Percentiles rank a stretch among this genome's conserved stretches.
These are phyloP conservation scores for Megathymus violae DNA, from an alignment of 1,140 invertebrate genomes.

Conservation along the genomic window DNA sequence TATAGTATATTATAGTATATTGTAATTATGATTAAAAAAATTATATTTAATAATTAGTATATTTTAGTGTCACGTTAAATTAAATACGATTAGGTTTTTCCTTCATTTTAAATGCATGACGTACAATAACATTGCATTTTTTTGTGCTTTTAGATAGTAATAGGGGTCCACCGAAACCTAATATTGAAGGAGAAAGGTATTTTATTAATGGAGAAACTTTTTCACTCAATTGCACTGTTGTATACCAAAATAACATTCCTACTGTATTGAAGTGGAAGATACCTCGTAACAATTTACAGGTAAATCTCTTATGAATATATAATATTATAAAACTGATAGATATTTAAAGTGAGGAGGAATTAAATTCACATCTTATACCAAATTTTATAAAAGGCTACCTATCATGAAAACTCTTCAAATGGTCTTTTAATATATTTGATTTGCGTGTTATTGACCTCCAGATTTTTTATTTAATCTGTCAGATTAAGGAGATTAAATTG, in stretches of 20 bases:
- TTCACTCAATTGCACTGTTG: constrained; percentile 61
- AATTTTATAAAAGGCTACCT: not conserved
- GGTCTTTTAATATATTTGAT: too few relatives aligned
- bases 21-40: too few relatives aligned
- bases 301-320: constrained; percentile 27
- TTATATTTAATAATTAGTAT: too few relatives aligned
- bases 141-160: constrained; percentile 43
- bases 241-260: constrained; percentile 48
- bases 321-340: not conserved
- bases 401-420: too few relatives aligned
- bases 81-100: too few relatives aligned
- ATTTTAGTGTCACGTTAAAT: too few relatives aligned
- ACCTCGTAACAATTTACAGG: constrained; percentile 42
- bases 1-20: too few relatives aligned
- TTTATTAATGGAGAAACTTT: constrained; percentile 68
- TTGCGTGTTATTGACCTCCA: not conserved
- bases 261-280: constrained; percentile 53
- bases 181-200: constrained; percentile 37
- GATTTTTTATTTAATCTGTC: not conserved
- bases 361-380: too few relatives aligned
- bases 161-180: constrained; percentile 48
- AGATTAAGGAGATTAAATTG: too few relatives aligned
- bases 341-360: too few relatives aligned
- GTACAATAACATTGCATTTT: not conserved
- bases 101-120: too few relatives aligned